Evolutionary conservation across 2,888 invertebrate species (phyloP).

Genomic region (Hirtodrosophila alboralis): DNA sequence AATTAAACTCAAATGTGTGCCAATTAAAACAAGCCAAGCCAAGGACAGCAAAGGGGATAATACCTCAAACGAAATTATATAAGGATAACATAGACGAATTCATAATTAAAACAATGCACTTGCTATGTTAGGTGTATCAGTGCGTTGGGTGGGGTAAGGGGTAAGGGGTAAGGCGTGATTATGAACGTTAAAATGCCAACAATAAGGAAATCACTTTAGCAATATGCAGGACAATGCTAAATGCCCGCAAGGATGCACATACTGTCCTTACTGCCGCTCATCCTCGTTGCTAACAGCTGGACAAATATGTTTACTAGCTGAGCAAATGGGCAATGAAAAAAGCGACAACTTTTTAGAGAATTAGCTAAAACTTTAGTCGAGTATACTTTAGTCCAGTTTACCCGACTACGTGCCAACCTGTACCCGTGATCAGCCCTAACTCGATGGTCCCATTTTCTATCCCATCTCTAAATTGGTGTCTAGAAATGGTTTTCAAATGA

Average conservation of each 20-base stretch:
- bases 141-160: neutral
- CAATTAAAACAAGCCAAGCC: slow-evolving; percentile 27
- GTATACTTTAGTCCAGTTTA: too few species aligned
- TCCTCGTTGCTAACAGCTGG: slow-evolving; percentile 2
- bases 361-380: neutral
- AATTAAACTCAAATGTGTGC: slow-evolving; percentile 29
- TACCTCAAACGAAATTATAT: slow-evolving; percentile 57
- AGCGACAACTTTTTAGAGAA: neutral
- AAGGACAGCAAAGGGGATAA: slow-evolving; percentile 40
- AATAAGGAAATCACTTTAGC: slow-evolving; percentile 5
- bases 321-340: neutral
- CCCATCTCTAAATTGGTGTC: too few species aligned
- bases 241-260: slow-evolving; percentile 14
- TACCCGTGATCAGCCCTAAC: too few species aligned
- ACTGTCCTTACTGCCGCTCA: neutral
- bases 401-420: too few species aligned
- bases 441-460: too few species aligned
- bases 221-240: slow-evolving; percentile 17
- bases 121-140: too few species aligned
- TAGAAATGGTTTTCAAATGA: too few species aligned
- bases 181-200: neutral
- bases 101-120: slow-evolving; percentile 44
- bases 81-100: slow-evolving; percentile 46
- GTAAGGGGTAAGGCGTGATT: slow-evolving; percentile 1
- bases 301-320: slow-evolving; percentile 9